These are phyloP conservation scores for Erythrocercus mccallii DNA, from an alignment of 2,113 vertebrate genomes.

Conservation along the genomic window DNA sequence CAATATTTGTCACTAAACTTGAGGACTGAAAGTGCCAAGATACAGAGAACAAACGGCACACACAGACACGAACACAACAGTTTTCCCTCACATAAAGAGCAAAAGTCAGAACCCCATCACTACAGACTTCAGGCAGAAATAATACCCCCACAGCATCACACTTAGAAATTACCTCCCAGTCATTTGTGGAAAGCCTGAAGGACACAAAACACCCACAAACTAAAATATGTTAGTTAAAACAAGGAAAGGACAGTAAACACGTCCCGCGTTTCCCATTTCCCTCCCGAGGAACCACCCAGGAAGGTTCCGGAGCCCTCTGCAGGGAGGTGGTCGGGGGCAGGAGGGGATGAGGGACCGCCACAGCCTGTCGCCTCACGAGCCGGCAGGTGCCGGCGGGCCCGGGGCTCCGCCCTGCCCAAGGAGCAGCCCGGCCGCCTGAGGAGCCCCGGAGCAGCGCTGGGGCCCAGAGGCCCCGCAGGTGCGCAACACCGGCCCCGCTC, in stretches of 20 bases:
- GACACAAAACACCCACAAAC: background rate
- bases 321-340: background rate
- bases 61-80: fast-evolving
- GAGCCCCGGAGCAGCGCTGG: fast-evolving
- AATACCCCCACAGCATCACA: fast-evolving
- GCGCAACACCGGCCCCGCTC: fast-evolving
- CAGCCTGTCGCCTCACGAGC: fast-evolving
- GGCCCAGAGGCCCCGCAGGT: too few relatives aligned
- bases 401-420: background rate
- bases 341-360: fast-evolving
- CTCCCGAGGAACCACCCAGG: background rate
- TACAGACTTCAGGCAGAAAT: background rate
- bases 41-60: background rate
- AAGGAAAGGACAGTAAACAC: fast-evolving
- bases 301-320: background rate
- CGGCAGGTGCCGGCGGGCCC: background rate
- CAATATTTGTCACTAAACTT: too few relatives aligned
- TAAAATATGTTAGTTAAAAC: fast-evolving
- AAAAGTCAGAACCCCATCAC: background rate
- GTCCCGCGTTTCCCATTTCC: fast-evolving
- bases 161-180: fast-evolving
- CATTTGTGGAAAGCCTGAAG: fast-evolving
- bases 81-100: fast-evolving
- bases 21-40: fast-evolving
- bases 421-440: fast-evolving